Evolutionary conservation across 2,797 vertebrate species (phyloP).

Genomic region (Coregonus ussuriensis): DNA sequence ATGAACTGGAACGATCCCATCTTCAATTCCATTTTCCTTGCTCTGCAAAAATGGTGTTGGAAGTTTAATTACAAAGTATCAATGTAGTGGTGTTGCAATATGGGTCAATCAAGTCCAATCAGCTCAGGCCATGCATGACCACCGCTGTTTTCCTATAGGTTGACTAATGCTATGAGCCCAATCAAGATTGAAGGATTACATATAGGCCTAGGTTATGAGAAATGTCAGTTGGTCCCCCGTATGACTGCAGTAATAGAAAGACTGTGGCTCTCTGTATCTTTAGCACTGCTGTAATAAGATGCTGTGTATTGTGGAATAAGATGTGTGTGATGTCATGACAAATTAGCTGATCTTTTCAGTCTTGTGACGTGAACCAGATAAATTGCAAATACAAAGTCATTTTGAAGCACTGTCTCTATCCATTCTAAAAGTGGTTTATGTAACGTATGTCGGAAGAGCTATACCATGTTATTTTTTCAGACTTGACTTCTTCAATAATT

Average conservation of each 20-base stretch:
- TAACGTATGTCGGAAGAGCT: not conserved
- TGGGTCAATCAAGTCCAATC: conserved; percentile 23
- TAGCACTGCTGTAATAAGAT: not conserved
- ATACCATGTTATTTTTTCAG: not conserved
- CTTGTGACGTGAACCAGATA: not conserved
- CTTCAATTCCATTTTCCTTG: conserved; percentile 43
- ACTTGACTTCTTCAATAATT: not conserved
- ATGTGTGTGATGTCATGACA: not conserved
- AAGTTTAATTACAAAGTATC: conserved; percentile 53
- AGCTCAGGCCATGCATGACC: conserved; percentile 21
- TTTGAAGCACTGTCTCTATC: not conserved
- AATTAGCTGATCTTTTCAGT: not conserved
- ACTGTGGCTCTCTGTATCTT: not conserved
- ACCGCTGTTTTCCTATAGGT: conserved; percentile 14
- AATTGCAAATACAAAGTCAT: not conserved
- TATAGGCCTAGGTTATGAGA: not conserved
- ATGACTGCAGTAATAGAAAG: not conserved
- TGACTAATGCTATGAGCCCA: conserved; percentile 23
- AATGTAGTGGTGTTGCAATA: conserved; percentile 26
- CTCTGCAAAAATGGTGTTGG: conserved; percentile 45
- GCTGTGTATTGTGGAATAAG: too few species aligned
- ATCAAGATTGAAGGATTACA: conserved; percentile 11
- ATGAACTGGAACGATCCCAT: conserved; percentile 51
- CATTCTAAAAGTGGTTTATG: not conserved
- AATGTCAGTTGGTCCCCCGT: not conserved